Base-by-base conservation (phyloP, 2,888 invertebrate species). In the Metalampra italica region DNA sequence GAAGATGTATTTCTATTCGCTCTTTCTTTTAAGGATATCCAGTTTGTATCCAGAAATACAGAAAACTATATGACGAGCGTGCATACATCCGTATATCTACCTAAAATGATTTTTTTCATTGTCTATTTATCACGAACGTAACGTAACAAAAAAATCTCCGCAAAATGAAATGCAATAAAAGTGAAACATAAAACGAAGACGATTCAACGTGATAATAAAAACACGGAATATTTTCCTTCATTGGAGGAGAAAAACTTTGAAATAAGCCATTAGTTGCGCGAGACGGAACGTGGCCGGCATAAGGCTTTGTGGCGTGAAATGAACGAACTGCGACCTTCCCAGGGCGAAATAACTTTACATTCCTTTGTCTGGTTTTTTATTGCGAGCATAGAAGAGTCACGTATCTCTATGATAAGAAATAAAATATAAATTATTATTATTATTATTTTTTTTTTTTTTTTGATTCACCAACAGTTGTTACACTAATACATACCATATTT, bases 201-300 rank as follows among this genome's bases (percentile, higher is more conserved):
- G 43, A 29, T 47, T 43, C 29, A n/a, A 43, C 39, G 39, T 14
- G 32, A 53, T 54, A 56, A 54, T 61, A 53, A 59, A 53, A 53
- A 47, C 51, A 60, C 59, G 47, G 61, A 57, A 60, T 59, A 59
- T 58, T 60, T 56, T 53, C 52, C 55, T 54, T 55, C 58, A 56
- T 64, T 64, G 55, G 52, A 47, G 41, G 47, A 34, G 52, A 46
- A 53, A 32, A 63, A 64, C 54, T 59, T 68, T 57, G 59, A 60
- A 65, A 64, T 70, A 64, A 64, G 64, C 68, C 65, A 71, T 74
- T 72, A 69, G 62, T 71, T 68, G 60, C 56, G 59, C 55, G 53
- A 54, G 43, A 45, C 13, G 13, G 40, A 52, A 66, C 69, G 65
- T 68, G 71, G 58, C 53, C 47, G 48, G 69, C 59, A 67, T 66